These are phyloP conservation scores for Scomber japonicus DNA, from an alignment of 2,113 vertebrate species.

Conservation along the genomic window DNA sequence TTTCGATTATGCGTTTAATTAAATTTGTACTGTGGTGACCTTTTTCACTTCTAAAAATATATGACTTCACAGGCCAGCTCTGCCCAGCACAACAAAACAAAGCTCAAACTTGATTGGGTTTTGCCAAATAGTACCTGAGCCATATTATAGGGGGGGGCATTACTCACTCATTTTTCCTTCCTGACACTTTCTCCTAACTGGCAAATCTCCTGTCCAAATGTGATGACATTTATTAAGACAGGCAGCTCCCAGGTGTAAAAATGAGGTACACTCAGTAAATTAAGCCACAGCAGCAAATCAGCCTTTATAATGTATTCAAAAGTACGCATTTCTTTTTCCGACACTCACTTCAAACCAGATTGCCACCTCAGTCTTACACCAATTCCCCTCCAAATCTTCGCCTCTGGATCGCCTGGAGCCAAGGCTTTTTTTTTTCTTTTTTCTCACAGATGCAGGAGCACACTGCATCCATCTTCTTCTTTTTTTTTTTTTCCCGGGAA, in stretches of 20 bases:
- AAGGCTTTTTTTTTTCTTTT: conserved; percentile 76
- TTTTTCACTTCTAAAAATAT: conserved; percentile 27
- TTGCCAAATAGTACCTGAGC: conserved; percentile 7
- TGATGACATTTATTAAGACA: conserved; percentile 18
- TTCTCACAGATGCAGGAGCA: conserved; percentile 84
- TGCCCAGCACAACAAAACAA: conserved; percentile 27
- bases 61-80: conserved; percentile 30
- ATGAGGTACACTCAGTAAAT: conserved; percentile 17
- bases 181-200: not conserved
- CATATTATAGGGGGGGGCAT: not conserved
- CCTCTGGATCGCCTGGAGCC: conserved; percentile 16
- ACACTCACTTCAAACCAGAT: conserved; percentile 3
- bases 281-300: not conserved
- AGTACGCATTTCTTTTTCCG: not conserved
- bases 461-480: conserved; percentile 84
- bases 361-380: conserved; percentile 23
- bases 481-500: conserved; percentile 76
- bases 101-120: not conserved
- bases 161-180: not conserved
- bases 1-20: conserved; percentile 26
- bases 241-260: conserved; percentile 21
- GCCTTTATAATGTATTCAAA: not conserved
- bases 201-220: not conserved
- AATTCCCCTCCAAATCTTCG: conserved; percentile 40
- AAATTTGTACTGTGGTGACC: conserved; percentile 33